phyloP scores from a whole-genome alignment of 1,140 invertebrate species.

The Solen grandis region DNA sequence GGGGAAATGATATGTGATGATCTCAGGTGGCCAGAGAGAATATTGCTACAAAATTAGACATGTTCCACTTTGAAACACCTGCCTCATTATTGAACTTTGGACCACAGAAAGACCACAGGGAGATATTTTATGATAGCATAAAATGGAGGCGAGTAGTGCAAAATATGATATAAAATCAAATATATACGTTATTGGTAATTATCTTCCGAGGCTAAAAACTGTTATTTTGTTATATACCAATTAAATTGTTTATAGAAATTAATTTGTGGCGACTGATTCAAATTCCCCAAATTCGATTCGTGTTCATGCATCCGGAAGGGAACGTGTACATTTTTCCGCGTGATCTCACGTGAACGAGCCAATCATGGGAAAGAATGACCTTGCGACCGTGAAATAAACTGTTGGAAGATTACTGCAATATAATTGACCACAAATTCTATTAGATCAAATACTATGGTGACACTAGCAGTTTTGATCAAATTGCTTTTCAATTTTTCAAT shows the following conservation, averaged over 20 bases:
- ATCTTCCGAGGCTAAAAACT: not conserved
- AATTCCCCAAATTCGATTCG: too few relatives aligned
- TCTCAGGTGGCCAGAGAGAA: too few relatives aligned
- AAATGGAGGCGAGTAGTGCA: not conserved
- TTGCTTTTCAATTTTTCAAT: constrained; percentile 29
- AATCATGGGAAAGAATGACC: constrained; percentile 16
- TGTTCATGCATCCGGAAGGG: constrained; percentile 39
- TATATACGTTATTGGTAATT: not conserved
- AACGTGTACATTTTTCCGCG: constrained; percentile 47
- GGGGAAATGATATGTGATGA: too few relatives aligned
- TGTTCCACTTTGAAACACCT: too few relatives aligned
- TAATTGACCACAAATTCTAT: constrained; percentile 39
- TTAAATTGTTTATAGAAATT: too few relatives aligned
- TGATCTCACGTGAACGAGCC: constrained; percentile 25
- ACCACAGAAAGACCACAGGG: too few relatives aligned
- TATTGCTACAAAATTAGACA: too few relatives aligned
- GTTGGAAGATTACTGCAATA: constrained; percentile 23
- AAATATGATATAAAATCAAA: not conserved
- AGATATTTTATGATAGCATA: not conserved
- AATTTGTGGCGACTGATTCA: too few relatives aligned
- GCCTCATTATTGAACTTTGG: too few relatives aligned
- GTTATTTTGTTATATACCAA: constrained; percentile 6
- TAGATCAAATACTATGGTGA: too few relatives aligned
- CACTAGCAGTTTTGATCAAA: too few relatives aligned
- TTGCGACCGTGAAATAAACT: constrained; percentile 25